Base-by-base conservation (phyloP, 1,140 invertebrate species). In the Ruditapes philippinarum region DNA sequence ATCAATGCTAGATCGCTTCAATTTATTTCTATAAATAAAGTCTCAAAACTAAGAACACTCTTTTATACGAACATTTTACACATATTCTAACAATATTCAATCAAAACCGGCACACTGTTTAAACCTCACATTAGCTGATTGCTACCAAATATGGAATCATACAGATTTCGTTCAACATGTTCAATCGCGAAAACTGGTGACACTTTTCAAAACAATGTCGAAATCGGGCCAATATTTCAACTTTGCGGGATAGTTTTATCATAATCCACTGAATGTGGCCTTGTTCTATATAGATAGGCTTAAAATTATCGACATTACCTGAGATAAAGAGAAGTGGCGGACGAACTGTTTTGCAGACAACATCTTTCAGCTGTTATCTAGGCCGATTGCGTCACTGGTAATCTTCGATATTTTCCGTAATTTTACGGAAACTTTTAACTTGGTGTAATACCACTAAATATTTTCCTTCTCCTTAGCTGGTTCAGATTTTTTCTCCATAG, bases 311-410 rank as follows among this genome's bases (percentile, higher is more conserved):
- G 54, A 36, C 3, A 1, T 36, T 65, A 81, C 54, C 79, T 81
- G 40, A 51, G 74, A 78, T 65, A 36, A n/a, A 17, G 54, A 81
- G 49, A 81, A 81, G 62, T 81, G 54, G 12, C 60, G 54, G 28
- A 81, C 60, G 19, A 81, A 81, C n/a, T 62, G 60, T 40, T 54
- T 81, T 62, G 60, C 79, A 81, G n/a, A 36, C 54, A 81, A 81
- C 54, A 81, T 65, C 22, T 62, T 81, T 40, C 60, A 40, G 36
- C 79, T 81, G 60, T 81, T 65, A 62, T 40, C 45, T 40, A 42
- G 31, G 12, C 4, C 36, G 5, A 33, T 73, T 73, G 68, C 68
- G 68, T 73, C 68, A 73, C n/a, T 38, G 42, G 19, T 57, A 57
- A 3, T 22, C n/a, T 57, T 19, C 51, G 51, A 22, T 57, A 7